Conservation (phyloP, 2,113 vertebrate species). For the Telmatochromis sp. region DNA sequence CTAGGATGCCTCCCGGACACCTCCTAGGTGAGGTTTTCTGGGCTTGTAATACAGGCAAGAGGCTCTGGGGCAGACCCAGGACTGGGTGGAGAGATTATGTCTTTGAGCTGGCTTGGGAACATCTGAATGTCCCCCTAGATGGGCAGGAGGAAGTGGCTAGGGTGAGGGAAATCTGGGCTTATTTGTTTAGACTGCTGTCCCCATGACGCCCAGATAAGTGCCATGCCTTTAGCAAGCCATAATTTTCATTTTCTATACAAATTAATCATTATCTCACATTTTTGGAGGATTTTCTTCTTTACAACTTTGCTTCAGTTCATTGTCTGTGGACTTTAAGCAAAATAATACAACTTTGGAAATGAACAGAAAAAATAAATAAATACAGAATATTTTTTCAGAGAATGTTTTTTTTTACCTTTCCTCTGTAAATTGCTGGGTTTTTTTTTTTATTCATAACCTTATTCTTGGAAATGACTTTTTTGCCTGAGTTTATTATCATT, state of each 20-base stretch:
- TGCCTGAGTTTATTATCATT: not conserved
- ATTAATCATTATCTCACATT: not conserved
- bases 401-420: not conserved
- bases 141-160: not conserved
- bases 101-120: not conserved
- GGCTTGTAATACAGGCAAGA: not conserved
- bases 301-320: not conserved
- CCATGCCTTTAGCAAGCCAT: not conserved
- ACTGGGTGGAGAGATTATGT: not conserved
- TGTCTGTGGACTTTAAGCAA: not conserved
- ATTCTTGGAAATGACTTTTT: not conserved
- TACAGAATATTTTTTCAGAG: not conserved
- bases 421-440: not conserved
- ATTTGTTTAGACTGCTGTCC: not conserved
- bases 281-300: not conserved
- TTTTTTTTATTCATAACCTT: not conserved
- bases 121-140: not conserved
- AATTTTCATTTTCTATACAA: not conserved
- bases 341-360: not conserved
- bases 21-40: not conserved
- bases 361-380: not conserved
- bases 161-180: not conserved
- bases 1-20: not conserved
- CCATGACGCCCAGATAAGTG: accelerated
- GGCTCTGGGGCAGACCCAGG: not conserved